A percentile compares a stretch with the other conserved stretches of the same genome.
phyloP scores from a whole-genome alignment of 2,797 vertebrate species.

The Lithobates pipiens region DNA sequence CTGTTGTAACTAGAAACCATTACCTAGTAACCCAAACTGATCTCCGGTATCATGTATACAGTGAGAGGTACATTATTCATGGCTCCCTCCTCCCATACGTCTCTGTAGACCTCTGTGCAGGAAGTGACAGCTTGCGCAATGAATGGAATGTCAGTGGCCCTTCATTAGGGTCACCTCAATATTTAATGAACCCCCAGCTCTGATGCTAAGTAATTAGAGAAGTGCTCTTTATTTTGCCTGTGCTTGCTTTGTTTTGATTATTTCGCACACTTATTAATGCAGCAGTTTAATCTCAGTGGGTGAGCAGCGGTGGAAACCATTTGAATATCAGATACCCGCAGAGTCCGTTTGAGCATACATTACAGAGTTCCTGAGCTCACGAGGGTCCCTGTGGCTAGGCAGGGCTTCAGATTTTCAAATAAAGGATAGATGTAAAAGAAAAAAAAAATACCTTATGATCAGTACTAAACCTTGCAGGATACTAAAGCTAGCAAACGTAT shows the following conservation, averaged over 20 bases:
- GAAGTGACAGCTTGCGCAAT: slow-evolving; percentile 63
- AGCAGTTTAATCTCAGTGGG: slow-evolving; percentile 60
- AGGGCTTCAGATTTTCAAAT: neutral
- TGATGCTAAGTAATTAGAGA: slow-evolving; percentile 66
- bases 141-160: slow-evolving; percentile 74
- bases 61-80: slow-evolving; percentile 68
- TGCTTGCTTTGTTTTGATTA: slow-evolving; percentile 53
- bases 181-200: slow-evolving; percentile 72
- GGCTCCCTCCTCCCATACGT: neutral
- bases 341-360: slow-evolving; percentile 13
- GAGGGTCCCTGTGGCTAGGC: neutral
- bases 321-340: slow-evolving; percentile 35
- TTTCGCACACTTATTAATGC: slow-evolving; percentile 62
- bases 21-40: slow-evolving; percentile 58
- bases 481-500: no score
- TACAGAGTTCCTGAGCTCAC: neutral
- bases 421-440: neutral
- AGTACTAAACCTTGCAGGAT: no score
- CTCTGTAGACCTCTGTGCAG: neutral
- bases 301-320: slow-evolving; percentile 26
- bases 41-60: neutral
- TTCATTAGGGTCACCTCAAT: slow-evolving; percentile 72
- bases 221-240: slow-evolving; percentile 56
- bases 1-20: slow-evolving; percentile 61
- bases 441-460: no score